Base-by-base conservation (phyloP, 2,113 vertebrate species). In the Triplophysa rosa region DNA sequence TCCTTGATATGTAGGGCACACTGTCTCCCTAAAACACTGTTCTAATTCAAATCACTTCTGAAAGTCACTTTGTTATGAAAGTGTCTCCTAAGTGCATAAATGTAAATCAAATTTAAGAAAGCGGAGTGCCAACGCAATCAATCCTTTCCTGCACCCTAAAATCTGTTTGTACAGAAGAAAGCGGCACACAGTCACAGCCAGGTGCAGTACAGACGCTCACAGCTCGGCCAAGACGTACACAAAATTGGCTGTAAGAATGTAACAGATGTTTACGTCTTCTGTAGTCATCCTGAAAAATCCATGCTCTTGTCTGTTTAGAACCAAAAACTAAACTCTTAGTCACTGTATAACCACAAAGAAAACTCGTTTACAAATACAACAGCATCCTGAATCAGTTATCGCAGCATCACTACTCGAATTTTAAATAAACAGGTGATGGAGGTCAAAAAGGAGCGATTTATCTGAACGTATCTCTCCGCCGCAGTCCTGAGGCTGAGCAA, bases 171-270 rank as follows among this genome's bases (percentile, higher is more conserved):
- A 54, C 7, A 26, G 24, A 70, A 37, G 54, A 58, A 21, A n/a
- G 16, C 54, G 16, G n/a, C 7, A 58, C 9, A 8, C n/a, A 58
- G 19, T 49, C 54, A 24, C 29, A 72, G 33, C 33, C 67, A 72
- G 70, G n/a, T 59, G n/a, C 33, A 21, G 7, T 8, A 17, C n/a
- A 59, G 70, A 59, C n/a, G 21, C n/a, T 1, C 54, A 23, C 19
- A 42, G 58, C 69, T 29, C 59, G 69, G 52, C 69, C 69, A 72
- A 70, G 59, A 72, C 69, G 14, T 59, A 59, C 69, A 40, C 12
- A 59, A 42, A 29, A 59, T 17, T 59, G 70, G 70, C 70, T 72
- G 70, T 5, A 33, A 33, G 33, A 10, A 24, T 54, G 1, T 2
- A 56, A 69, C 78, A 62, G 40, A 45, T 62, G 70, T 40, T 68